Base-by-base conservation (phyloP, 2,888 invertebrate genomes). In the Azorinus chamasolen region DNA sequence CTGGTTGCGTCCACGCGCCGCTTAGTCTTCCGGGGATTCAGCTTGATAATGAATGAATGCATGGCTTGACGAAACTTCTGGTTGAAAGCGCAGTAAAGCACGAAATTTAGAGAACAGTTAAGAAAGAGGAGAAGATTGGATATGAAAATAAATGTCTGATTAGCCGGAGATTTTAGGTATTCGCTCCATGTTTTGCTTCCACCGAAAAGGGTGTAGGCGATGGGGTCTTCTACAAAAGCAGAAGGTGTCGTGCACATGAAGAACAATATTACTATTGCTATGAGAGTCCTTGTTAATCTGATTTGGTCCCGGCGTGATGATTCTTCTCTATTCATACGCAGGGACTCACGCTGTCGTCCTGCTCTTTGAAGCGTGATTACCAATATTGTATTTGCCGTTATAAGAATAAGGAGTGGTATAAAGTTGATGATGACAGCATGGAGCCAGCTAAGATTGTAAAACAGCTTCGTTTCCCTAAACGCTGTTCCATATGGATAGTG, bases 51-150 rank as follows among this genome's bases (percentile, higher is more conserved):
- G 5, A 32, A 10, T 10, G 32, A 32, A 32, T 10, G 10, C 50
- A 68, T 71, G 1, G 79, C 85, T 20, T 70, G 57, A 2, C 85
- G 71, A 72, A 88, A 89, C 63, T 87, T 86, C 54, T 74, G 73
- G 74, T 89, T 92, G 65, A 91, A 91, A 41, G 89, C 87, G 74
- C 91, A 91, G 78, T 90, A 92, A 37, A 91, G 76, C 27, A 91
- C 81, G 69, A 91, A 91, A 71, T 91, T 92, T 8, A 91, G 73
- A 5, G 91, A 89, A 18, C 87, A 78, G 59, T 91, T 90, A 46
- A 87, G 71, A 65, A 83, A 86, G 4, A 91, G 65, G 3, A 91
- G 83, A 16, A 89, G 62, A 73, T 91, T 91, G 62, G 88, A 83
- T 5, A 88, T 70, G 32, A 76, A 77, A 18, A 74, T 74, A 16